Conservation (phyloP, 2,888 invertebrate species). For the Sepioteuthis lessoniana region DNA sequence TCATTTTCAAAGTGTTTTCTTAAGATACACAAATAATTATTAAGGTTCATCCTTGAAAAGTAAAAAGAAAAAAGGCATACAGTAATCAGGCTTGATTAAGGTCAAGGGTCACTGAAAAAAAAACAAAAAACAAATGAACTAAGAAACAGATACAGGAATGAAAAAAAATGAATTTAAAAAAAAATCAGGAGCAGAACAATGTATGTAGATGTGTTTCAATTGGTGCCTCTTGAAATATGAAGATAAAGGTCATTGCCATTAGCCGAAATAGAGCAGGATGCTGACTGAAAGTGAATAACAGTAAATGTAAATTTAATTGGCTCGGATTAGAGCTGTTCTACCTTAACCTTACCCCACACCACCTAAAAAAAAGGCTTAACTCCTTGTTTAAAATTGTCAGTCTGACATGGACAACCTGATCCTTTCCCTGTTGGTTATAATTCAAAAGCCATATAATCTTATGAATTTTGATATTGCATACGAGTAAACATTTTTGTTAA, state of each 20-base stretch:
- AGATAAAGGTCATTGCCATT: not conserved
- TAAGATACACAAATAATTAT: no score
- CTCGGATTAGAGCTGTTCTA: not conserved
- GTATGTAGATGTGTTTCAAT: not conserved
- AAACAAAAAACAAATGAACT: not conserved
- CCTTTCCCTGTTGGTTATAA: no score
- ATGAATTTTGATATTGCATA: no score
- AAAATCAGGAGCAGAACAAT: not conserved
- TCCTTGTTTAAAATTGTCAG: not conserved
- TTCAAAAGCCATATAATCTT: no score
- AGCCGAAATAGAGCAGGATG: not conserved
- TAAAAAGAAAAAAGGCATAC: not conserved
- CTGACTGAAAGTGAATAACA: not conserved
- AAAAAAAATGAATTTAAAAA: no score
- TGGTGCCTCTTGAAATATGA: not conserved
- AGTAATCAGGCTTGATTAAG: not conserved
- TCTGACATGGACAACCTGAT: not conserved
- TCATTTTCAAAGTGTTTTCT: no score
- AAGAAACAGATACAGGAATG: not conserved
- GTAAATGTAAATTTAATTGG: not conserved
- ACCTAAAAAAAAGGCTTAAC: not conserved
- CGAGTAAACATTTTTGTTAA: no score
- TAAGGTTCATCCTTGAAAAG: no score
- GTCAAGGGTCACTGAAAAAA: not conserved
- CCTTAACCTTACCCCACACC: no score